These are phyloP conservation scores for Megalopta genalis DNA, from an alignment of 1,140 invertebrate species.

Conservation along the genomic window DNA sequence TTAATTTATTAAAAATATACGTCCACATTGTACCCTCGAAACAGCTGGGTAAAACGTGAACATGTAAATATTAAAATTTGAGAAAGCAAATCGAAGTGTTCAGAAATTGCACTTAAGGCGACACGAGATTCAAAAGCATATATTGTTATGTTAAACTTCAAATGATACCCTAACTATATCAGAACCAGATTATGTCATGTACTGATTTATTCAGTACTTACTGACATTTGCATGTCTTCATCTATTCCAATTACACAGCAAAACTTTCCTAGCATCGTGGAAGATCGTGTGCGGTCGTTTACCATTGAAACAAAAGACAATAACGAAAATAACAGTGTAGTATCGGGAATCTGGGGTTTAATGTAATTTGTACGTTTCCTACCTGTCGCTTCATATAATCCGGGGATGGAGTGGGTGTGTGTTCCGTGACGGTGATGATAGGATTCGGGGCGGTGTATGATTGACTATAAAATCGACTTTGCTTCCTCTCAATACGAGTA, in stretches of 20 bases:
- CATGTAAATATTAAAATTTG: no score
- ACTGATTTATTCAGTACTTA: no score
- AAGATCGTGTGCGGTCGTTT: background rate
- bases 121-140: no score
- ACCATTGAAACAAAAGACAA: background rate
- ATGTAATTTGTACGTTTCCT: slow-evolving; percentile 49
- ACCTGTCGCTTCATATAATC: slow-evolving; percentile 91
- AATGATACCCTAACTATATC: no score
- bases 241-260: background rate
- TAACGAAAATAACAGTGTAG: background rate
- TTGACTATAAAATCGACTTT: slow-evolving; percentile 76
- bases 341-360: background rate
- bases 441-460: slow-evolving; percentile 86
- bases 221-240: no score
- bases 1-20: no score
- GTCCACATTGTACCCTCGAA: no score
- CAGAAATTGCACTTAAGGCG: no score
- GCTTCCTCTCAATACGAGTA: slow-evolving; percentile 75
- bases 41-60: no score
- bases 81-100: no score
- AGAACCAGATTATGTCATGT: no score
- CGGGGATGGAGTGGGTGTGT: slow-evolving; percentile 93
- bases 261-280: background rate
- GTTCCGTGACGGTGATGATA: slow-evolving; percentile 97
- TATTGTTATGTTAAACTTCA: no score